Conservation (phyloP, 1,140 invertebrate genomes). For the Metopolophium dirhodum region DNA sequence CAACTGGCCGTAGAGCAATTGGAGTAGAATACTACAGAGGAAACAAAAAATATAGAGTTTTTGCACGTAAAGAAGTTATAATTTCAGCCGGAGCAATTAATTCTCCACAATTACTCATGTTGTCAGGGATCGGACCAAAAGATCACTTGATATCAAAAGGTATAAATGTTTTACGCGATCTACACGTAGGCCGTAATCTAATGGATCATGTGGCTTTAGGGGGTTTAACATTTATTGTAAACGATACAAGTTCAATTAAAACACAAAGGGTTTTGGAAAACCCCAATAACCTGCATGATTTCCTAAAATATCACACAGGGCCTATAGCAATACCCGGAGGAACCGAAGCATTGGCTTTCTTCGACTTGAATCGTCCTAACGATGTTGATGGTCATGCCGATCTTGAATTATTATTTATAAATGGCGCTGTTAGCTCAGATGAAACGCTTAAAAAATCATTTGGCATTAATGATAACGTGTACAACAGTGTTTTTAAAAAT, state of each 20-base stretch:
- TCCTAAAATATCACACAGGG: conserved; percentile 68
- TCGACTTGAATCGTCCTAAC: conserved; percentile 73
- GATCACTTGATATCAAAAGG: conserved; percentile 69
- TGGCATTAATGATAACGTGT: conserved; percentile 68
- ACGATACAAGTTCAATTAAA: conserved; percentile 64
- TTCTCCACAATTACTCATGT: conserved; percentile 79
- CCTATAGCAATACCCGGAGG: conserved; percentile 80
- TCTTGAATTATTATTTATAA: conserved; percentile 75
- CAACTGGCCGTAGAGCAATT: conserved; percentile 68
- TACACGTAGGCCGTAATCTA: conserved; percentile 79
- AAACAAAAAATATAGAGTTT: conserved; percentile 67
- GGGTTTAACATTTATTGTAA: conserved; percentile 72
- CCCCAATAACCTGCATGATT: conserved; percentile 64
- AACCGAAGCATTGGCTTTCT: conserved; percentile 79
- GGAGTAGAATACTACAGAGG: conserved; percentile 71
- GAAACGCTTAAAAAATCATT: conserved; percentile 67
- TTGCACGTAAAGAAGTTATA: conserved; percentile 77
- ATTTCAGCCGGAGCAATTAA: conserved; percentile 77
- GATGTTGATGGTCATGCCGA: conserved; percentile 74
- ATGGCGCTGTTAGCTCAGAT: conserved; percentile 67
- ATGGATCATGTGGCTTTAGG: conserved; percentile 80
- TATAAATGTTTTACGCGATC: conserved; percentile 73
- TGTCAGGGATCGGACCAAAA: conserved; percentile 79
- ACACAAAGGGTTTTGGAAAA: conserved; percentile 58
- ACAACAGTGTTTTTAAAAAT: conserved; percentile 65